phyloP scores from a whole-genome alignment of 1,140 invertebrate genomes.

The Drosophila trapezifrons region DNA sequence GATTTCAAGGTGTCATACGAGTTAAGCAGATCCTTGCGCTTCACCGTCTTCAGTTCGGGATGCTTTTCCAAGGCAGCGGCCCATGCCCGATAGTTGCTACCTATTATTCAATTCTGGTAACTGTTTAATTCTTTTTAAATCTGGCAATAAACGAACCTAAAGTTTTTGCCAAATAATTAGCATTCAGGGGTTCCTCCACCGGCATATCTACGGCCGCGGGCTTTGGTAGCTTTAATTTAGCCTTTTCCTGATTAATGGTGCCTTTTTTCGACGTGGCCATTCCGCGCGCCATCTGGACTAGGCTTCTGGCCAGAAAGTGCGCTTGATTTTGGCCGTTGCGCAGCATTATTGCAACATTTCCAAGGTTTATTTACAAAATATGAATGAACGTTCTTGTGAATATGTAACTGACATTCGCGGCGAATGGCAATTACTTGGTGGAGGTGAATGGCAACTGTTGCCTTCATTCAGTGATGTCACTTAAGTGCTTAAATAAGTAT shows the following conservation, averaged over 20 bases:
- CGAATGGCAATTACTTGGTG: background rate
- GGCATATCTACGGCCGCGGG: slow-evolving; percentile 25
- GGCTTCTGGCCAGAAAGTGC: slow-evolving; percentile 26
- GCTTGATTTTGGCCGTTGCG: slow-evolving; percentile 50
- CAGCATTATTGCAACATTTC: slow-evolving; percentile 59
- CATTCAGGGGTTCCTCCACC: slow-evolving; percentile 58
- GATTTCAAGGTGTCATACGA: slow-evolving; percentile 64
- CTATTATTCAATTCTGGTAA: slow-evolving; percentile 12
- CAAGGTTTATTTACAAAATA: slow-evolving; percentile 30
- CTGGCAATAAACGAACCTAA: slow-evolving; percentile 35
- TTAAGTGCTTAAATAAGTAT: background rate
- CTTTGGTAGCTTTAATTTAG: slow-evolving; percentile 15
- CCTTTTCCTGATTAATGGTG: slow-evolving; percentile 12
- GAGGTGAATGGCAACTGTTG: slow-evolving; percentile 13
- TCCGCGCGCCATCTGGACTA: slow-evolving; percentile 21
- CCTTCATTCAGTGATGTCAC: background rate
- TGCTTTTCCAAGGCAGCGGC: slow-evolving; percentile 59
- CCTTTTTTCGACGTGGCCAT: slow-evolving; percentile 24
- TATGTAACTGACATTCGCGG: slow-evolving; percentile 18
- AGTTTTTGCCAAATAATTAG: slow-evolving; percentile 49
- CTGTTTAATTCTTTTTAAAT: background rate
- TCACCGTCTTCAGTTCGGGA: slow-evolving; percentile 70
- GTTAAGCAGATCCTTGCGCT: slow-evolving; percentile 67
- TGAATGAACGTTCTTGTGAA: slow-evolving; percentile 9
- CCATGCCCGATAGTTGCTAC: slow-evolving; percentile 59